Evolutionary conservation across 1,140 invertebrate genomes (phyloP), one percentile per base, ranked within the genome.

Genomic region (Formica selysi): DNA sequence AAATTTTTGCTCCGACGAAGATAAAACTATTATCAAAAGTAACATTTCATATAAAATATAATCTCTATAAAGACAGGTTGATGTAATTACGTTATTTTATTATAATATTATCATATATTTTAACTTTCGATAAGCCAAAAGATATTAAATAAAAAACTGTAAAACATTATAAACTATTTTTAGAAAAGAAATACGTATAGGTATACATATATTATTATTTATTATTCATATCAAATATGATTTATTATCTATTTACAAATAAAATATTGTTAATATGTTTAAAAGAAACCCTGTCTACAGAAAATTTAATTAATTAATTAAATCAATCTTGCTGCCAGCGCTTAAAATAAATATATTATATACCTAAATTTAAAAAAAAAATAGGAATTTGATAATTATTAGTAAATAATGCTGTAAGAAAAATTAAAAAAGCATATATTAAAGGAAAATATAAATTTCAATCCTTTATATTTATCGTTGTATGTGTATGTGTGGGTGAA

Each of bases 1-100:
- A 74, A 73, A 83, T 83, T 61, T 74, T 11, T 61, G 7, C 26
- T 44, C 62, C 36, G 26, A 62, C 19, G 13, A 59, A 48, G 19
- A 13, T 61, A 59, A 81, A 44, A 6, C 11, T 81, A 48, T 70
- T 26, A 29, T 6, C 22, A 13, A 32, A 81, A 38, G n/a, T 70
- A 70, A 3, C 7, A 57, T 36, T 51, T 44, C 0, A 0, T 61
- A 7, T 80, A 57, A 13, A 68, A 70, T 57, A 57, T 70, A 22
- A 38, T 38, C 57, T 41, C 6, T 38, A 41, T 38, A 38, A 79
- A 10, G 32, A 22, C 3, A 22, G 29, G 22, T 32, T 36, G 26
- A n/a, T n/a, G 0, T 11, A 11, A n/a, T 22, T 26, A 22, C 13
- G 11, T 26, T n/a, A 74, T n/a, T 74, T 74, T 10, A 38, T 38